Conservation (phyloP, 2,888 invertebrate genomes). For the Spilosoma lubricipeda region DNA sequence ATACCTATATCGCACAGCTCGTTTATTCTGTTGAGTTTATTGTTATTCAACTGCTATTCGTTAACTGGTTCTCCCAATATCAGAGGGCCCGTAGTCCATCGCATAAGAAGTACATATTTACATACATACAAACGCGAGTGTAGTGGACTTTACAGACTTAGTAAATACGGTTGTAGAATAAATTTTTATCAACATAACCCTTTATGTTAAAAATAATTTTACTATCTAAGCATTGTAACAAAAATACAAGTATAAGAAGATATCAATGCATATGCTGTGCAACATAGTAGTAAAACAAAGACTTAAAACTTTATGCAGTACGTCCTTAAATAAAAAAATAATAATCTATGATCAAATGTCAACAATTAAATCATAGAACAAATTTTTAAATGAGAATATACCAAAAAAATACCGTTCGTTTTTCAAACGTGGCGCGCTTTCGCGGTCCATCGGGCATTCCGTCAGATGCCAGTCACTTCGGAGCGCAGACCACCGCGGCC, state of each 20-base stretch:
- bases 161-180: background rate
- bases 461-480: constrained; percentile 82
- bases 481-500: constrained; percentile 80
- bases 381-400: constrained; percentile 52
- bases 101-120: too few species aligned
- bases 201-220: background rate
- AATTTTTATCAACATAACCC: background rate
- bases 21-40: background rate
- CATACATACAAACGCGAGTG: background rate
- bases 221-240: background rate
- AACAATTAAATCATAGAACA: constrained; percentile 59
- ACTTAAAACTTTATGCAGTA: background rate
- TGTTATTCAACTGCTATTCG: background rate
- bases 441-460: constrained; percentile 85
- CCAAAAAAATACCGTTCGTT: constrained; percentile 65
- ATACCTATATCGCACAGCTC: too few species aligned
- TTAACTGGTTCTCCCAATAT: background rate
- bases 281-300: background rate
- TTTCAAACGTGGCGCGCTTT: constrained; percentile 82
- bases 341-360: constrained; percentile 41
- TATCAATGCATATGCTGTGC: background rate
- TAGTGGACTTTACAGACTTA: background rate
- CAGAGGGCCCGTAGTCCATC: background rate
- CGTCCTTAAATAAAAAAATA: background rate
- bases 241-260: background rate